Evolutionary conservation across 2,888 invertebrate genomes (phyloP), one percentile per base, ranked within the genome.

Genomic region (Tortricodes alternella): DNA sequence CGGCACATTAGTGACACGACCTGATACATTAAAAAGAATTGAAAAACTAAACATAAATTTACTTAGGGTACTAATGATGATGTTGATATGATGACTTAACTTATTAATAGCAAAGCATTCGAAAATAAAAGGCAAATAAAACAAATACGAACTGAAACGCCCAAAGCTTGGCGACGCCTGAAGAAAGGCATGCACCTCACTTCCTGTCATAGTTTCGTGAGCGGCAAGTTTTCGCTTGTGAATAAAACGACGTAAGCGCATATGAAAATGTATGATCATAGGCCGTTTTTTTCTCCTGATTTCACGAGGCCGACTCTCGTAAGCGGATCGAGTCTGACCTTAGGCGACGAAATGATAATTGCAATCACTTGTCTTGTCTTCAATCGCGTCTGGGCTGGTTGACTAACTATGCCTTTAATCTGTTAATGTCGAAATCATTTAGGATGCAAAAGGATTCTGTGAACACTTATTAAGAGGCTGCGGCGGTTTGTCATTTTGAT

Each of bases 141-240:
- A 35, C 46, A 51, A 46, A 46, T 29, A 24, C 16, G 15, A 21
- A 37, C 50, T 52, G 23, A 62, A 55, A 53, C 46, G 55, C 41
- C 46, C 51, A 61, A 66, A 18, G 64, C 65, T 87, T 87, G 73
- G 57, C 66, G 62, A 76, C 76, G 71, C 65, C 86, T 86, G 89
- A 72, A 70, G 73, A 83, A 80, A 80, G 88, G 87, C 70, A 89
- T 80, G 85, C 83, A 79, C 71, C 72, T 66, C 67, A 72, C 76
- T 89, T 89, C 89, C 89, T 78, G 87, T 83, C 84, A 81, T 78
- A 85, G 85, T 83, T 87, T 85, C 72, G 78, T 78, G 80, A 83
- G 80, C 76, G 73, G 67, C 66, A 73, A 73, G 66, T 67, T 63
- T 60, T 61, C 53, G 60, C 64, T 65, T 64, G 65, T 65, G 60